Percentiles rank a stretch among this genome's conserved stretches.
Conservation (phyloP, 2,113 vertebrate species). For the Cottus gobio region DNA sequence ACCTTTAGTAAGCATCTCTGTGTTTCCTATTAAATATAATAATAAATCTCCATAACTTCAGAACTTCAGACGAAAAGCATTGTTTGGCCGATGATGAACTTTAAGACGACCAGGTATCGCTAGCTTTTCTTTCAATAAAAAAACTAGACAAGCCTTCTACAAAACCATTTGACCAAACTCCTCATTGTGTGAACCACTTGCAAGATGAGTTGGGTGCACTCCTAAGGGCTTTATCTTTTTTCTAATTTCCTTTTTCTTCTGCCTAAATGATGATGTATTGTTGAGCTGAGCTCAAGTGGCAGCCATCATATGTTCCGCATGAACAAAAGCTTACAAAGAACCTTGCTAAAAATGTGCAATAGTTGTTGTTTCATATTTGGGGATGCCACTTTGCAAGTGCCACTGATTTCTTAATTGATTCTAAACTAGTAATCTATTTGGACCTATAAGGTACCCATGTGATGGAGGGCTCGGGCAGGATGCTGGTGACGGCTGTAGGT, state of each 20-base stretch:
- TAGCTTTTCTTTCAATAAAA: neutral
- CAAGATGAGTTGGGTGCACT: neutral
- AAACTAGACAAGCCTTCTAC: neutral
- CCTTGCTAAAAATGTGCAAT: neutral
- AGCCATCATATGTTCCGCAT: neutral
- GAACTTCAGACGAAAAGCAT: neutral
- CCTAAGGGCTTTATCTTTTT: neutral
- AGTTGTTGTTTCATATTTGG: neutral
- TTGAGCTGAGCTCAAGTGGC: neutral
- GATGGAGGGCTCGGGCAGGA: conserved; percentile 86
- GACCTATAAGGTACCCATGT: conserved; percentile 80
- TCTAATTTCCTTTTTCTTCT: neutral
- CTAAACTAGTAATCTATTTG: conserved; percentile 23
- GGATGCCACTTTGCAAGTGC: neutral
- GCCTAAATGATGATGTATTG: neutral
- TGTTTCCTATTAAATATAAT: neutral
- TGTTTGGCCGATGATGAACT: neutral
- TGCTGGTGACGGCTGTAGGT: conserved; percentile 85
- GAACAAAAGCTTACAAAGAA: neutral
- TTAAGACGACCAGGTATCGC: neutral
- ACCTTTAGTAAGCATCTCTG: neutral
- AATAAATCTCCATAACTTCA: neutral
- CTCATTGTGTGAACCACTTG: neutral
- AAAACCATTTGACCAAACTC: neutral
- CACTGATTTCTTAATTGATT: neutral